Base-by-base conservation (phyloP, 2,888 invertebrate species). In the Lissocephala sabroskyi region DNA sequence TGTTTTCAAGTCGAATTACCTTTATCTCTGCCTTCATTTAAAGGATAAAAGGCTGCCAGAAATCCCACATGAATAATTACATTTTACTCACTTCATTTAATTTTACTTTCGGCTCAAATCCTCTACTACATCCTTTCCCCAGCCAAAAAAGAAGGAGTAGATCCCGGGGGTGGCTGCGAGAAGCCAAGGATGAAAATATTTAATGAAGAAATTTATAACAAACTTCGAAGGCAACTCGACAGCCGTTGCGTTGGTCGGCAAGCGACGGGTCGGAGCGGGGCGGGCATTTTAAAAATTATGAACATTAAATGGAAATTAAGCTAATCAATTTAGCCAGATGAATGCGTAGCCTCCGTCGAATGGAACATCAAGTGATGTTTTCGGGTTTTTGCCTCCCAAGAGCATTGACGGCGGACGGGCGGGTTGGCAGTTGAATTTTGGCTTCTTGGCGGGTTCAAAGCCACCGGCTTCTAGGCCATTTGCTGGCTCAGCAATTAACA, bases 181-280 rank as follows among this genome's bases (percentile, higher is more conserved):
- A 43, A 55, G 54, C 60, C 58, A 59, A 57, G 68, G 61, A 63
- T 59, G 65, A 57, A 68, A 70, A 70, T 68, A 68, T 70, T 70
- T 73, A 71, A 73, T 73, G 70, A 73, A 68, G 73, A 71, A 73
- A 73, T 71, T 68, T 73, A 65, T 71, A 65, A 73, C 60, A 59
- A 70, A 70, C 49, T 71, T 64, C 54, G 37, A 61, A 11, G 35
- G 37, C 37, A 40, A 40, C 35, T 18, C 18, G 39, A 40, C 23
- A 36, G 35, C 3, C 23, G 4, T 7, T 23, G 23, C 23, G 7
- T 5, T 23, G 23, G 23, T 5, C 7, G 23, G 23, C 7, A 23
- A 23, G 23, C 4, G 23, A 5, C 3, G 51, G 39, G 39, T 36
- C 41, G 26, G 45, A 30, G 23, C 7, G 7, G 51, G 39, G 39